phyloP scores from a whole-genome alignment of 2,888 invertebrate species.

The Ectemnius cavifrons region DNA sequence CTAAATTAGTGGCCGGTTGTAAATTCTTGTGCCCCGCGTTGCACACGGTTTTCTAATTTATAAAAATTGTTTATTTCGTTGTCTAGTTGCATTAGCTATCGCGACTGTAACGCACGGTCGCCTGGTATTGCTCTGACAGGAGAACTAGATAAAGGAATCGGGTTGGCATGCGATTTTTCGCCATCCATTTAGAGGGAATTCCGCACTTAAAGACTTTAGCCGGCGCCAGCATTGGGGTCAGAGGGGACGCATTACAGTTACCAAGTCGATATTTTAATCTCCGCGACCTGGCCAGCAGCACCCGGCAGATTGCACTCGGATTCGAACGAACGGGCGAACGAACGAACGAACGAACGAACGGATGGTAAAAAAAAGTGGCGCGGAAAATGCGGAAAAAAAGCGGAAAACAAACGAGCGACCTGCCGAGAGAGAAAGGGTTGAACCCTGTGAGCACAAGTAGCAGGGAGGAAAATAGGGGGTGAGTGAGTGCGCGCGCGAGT shows the following conservation, averaged over 20 bases:
- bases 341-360: not conserved
- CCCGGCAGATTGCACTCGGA: constrained; percentile 60
- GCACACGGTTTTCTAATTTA: no score
- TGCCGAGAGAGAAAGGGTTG: constrained; percentile 26
- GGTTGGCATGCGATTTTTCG: no score
- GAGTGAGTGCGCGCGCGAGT: no score
- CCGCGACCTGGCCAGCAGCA: constrained; percentile 52
- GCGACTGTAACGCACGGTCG: no score
- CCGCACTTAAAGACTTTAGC: constrained; percentile 61
- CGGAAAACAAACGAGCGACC: constrained; percentile 8
- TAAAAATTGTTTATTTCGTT: no score
- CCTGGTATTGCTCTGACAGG: no score
- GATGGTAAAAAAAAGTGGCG: constrained; percentile 25
- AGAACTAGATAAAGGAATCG: no score
- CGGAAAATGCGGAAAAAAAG: constrained; percentile 5
- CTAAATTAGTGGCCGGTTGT: no score
- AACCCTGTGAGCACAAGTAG: not conserved
- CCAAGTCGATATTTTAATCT: constrained; percentile 76
- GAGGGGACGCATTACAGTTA: constrained; percentile 61
- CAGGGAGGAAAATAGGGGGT: no score
- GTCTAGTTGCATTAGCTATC: no score
- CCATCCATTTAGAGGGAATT: no score
- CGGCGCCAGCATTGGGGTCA: constrained; percentile 62
- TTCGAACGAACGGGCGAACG: constrained; percentile 14
- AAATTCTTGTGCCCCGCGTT: no score